Evolutionary conservation across 2,888 invertebrate genomes (phyloP).

Genomic region (Yponomeuta evonymella): DNA sequence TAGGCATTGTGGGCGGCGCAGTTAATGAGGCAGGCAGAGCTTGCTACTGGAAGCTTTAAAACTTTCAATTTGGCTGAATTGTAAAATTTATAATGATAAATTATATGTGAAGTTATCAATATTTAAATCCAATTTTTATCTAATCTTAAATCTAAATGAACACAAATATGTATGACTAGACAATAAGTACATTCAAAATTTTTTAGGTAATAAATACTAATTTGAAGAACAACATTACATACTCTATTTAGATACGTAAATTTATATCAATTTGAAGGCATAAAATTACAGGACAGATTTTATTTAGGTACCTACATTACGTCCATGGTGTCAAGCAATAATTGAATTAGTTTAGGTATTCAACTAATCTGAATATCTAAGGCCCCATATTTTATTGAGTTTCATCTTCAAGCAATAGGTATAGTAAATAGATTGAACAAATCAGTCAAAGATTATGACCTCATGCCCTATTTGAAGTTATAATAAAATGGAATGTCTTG

Average conservation of each 20-base stretch:
- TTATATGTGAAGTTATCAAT: neutral
- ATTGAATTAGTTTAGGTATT: neutral
- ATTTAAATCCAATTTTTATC: neutral
- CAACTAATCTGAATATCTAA: conserved; percentile 31
- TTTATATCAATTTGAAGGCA: neutral
- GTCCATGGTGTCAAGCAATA: too few species aligned
- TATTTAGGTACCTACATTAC: too few species aligned
- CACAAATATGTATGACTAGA: conserved; percentile 13
- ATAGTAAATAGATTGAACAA: conserved; percentile 5
- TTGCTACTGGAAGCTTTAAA: too few species aligned
- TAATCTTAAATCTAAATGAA: conserved; percentile 9
- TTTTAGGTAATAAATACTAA: neutral
- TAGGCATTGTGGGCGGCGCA: too few species aligned
- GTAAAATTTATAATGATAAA: too few species aligned
- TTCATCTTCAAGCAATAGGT: conserved; percentile 30
- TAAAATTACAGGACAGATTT: neutral
- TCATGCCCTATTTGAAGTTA: too few species aligned
- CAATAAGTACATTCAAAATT: neutral
- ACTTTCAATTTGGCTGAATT: too few species aligned
- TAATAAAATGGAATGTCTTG: conserved; percentile 20
- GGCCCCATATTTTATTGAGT: conserved; percentile 38
- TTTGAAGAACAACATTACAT: conserved; percentile 1
- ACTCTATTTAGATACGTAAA: neutral
- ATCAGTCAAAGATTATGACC: too few species aligned
- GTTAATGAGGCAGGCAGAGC: too few species aligned